These are phyloP conservation scores for Rousettus madagascariensis DNA, from an alignment of 2,797 vertebrate genomes.

Conservation along the genomic window DNA sequence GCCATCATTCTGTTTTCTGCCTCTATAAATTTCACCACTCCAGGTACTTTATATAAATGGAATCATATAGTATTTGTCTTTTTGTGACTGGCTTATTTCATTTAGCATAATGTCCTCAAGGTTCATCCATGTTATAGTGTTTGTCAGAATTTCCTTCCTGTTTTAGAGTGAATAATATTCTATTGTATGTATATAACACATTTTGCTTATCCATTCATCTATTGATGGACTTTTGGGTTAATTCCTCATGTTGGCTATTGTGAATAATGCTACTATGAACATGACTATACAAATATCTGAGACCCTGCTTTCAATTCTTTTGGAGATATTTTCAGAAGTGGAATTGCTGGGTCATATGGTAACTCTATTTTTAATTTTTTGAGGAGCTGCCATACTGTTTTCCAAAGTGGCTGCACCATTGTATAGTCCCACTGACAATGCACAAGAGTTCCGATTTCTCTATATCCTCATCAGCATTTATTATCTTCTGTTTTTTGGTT, in stretches of 20 bases:
- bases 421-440: background rate
- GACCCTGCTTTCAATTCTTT: background rate
- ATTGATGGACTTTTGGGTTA: background rate
- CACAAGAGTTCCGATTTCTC: background rate
- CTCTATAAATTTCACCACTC: background rate
- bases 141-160: background rate
- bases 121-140: background rate
- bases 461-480: background rate
- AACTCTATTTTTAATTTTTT: background rate
- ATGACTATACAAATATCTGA: background rate
- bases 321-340: background rate
- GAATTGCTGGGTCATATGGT: background rate
- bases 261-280: background rate
- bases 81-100: background rate
- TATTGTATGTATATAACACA: background rate
- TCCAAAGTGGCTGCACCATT: background rate
- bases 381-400: background rate
- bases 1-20: background rate
- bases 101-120: background rate
- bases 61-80: background rate
- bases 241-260: background rate
- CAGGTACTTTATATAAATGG: background rate
- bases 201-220: background rate
- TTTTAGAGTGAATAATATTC: background rate
- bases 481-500: background rate